Evolutionary conservation across 2,113 vertebrate species (phyloP).

Genomic region (Poeciliopsis retropinna): DNA sequence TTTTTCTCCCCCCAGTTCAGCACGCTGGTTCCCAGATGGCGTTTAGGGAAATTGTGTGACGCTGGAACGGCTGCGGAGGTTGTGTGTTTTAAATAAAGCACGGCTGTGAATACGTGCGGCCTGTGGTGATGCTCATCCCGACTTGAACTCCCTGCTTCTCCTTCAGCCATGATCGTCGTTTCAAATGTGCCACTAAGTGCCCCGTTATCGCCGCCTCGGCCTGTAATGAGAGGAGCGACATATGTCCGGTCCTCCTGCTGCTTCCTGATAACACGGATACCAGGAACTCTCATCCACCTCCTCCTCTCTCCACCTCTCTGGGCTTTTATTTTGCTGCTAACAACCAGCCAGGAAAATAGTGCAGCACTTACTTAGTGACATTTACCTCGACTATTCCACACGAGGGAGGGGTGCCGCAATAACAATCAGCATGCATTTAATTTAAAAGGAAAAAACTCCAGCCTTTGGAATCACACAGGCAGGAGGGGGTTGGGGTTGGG

Average conservation of each 20-base stretch:
- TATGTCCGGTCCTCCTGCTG: slow-evolving; percentile 67
- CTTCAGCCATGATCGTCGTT: slow-evolving; percentile 23
- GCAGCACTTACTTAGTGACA: slow-evolving; percentile 68
- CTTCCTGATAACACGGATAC: slow-evolving; percentile 46
- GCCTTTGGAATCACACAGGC: slow-evolving; percentile 44
- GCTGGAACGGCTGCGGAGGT: slow-evolving; percentile 8
- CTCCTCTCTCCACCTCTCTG: slow-evolving; percentile 3
- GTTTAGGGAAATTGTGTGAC: slow-evolving; percentile 17
- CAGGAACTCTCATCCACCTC: slow-evolving; percentile 18
- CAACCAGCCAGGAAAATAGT: slow-evolving; percentile 52
- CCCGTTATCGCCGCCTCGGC: slow-evolving; percentile 51
- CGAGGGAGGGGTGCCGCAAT: slow-evolving; percentile 37
- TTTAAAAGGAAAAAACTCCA: slow-evolving; percentile 59
- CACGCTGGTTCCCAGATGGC: slow-evolving; percentile 37
- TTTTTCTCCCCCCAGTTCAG: slow-evolving; percentile 3
- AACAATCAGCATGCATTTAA: slow-evolving; percentile 74
- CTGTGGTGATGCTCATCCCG: slow-evolving; percentile 26
- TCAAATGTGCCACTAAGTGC: slow-evolving; percentile 46
- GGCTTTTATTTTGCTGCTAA: slow-evolving; percentile 48
- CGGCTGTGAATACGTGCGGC: slow-evolving; percentile 13
- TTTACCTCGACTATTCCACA: slow-evolving; percentile 64
- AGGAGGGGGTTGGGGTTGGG: not conserved
- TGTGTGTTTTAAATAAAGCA: slow-evolving; percentile 43
- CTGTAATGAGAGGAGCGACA: slow-evolving; percentile 65
- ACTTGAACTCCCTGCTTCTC: slow-evolving; percentile 7